phyloP scores from a whole-genome alignment of 2,797 vertebrate genomes.

The Sarcophilus harrisii region DNA sequence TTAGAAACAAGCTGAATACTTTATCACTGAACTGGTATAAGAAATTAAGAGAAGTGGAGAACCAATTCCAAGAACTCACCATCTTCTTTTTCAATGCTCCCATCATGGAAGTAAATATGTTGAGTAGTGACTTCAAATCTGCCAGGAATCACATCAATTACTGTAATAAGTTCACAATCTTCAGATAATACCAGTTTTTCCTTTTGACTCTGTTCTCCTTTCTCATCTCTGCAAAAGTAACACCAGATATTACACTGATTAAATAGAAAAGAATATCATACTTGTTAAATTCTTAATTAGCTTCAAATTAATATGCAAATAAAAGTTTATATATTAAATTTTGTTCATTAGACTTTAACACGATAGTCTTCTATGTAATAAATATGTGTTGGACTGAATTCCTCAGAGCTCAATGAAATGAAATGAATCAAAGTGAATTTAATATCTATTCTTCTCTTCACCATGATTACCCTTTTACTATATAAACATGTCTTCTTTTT shows the following conservation, averaged over 20 bases:
- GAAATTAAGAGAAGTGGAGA: background rate
- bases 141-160: constrained; percentile 94
- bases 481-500: background rate
- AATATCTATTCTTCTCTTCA: background rate
- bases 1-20: constrained; percentile 36
- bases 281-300: constrained; percentile 10
- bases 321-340: constrained; percentile 48
- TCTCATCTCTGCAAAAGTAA: constrained; percentile 87
- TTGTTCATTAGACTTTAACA: background rate
- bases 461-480: background rate
- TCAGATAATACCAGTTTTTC: constrained; percentile 95
- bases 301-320: constrained; percentile 49
- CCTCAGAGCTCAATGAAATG: background rate
- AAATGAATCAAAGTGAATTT: background rate
- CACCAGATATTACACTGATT: constrained; percentile 7
- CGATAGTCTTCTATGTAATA: background rate
- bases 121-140: constrained; percentile 96
- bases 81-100: constrained; percentile 96
- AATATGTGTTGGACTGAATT: background rate
- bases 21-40: constrained; percentile 43
- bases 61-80: constrained; percentile 83
- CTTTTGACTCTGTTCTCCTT: constrained; percentile 94
- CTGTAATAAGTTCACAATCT: constrained; percentile 96
- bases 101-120: constrained; percentile 96
- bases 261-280: constrained; percentile 52